These are phyloP conservation scores for Thamnophis elegans DNA, from an alignment of 2,797 vertebrate genomes.

Conservation along the genomic window DNA sequence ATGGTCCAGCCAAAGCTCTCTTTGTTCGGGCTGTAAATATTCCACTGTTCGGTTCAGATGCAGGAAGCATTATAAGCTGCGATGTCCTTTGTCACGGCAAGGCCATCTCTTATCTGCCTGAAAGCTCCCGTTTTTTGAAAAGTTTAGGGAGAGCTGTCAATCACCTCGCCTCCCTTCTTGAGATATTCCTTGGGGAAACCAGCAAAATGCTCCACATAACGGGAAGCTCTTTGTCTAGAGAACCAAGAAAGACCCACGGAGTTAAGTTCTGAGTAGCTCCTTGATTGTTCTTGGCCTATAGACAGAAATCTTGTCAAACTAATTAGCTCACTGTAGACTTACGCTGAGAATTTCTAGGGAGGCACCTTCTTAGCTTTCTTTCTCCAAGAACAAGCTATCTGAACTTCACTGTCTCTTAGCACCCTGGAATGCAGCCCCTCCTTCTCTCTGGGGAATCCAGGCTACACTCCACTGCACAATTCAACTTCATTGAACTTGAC, in stretches of 20 bases:
- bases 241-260: background rate
- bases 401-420: background rate
- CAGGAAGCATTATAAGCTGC: background rate
- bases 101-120: background rate
- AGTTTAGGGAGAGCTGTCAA: slow-evolving; percentile 14
- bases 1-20: background rate
- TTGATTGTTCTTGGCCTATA: background rate
- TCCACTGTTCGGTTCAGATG: slow-evolving; percentile 6
- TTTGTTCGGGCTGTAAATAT: slow-evolving; percentile 27
- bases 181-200: background rate
- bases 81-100: background rate
- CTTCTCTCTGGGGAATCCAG: background rate
- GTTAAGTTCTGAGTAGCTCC: background rate
- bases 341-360: background rate
- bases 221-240: background rate
- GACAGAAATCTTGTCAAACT: background rate
- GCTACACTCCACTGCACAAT: background rate
- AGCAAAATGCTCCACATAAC: background rate
- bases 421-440: background rate
- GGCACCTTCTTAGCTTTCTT: background rate
- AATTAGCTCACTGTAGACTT: background rate
- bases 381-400: background rate
- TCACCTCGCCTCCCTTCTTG: background rate
- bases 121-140: background rate
- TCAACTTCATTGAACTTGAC: background rate